Evolutionary conservation across 1,140 invertebrate species (phyloP).

Genomic region (Aphaenogaster rudis): DNA sequence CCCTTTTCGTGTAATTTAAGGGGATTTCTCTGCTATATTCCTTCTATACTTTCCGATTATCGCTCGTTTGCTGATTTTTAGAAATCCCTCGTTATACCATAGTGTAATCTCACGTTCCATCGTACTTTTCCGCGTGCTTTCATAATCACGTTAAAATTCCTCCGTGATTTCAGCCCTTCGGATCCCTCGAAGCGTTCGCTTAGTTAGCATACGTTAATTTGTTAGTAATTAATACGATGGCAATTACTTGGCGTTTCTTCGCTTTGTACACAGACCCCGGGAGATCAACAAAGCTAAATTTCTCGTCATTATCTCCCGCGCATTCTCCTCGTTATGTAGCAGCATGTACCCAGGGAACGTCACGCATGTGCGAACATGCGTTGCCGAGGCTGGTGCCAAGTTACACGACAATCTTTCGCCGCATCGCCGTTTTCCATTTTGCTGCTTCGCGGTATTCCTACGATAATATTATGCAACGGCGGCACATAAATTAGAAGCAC

Average conservation of each 20-base stretch:
- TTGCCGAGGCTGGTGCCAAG: not conserved
- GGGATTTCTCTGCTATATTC: not conserved
- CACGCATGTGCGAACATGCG: conserved; percentile 34
- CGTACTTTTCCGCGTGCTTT: conserved; percentile 36
- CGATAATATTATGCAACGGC: conserved; percentile 64
- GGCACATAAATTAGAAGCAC: not conserved
- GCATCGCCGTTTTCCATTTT: conserved; percentile 47
- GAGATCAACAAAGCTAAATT: conserved; percentile 60
- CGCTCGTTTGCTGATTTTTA: conserved; percentile 21
- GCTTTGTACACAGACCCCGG: conserved; percentile 36
- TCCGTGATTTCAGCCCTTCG: conserved; percentile 9
- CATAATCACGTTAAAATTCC: conserved; percentile 48
- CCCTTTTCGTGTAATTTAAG: not conserved
- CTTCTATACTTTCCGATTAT: conserved; percentile 7
- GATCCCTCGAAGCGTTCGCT: conserved; percentile 16
- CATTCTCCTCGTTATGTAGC: conserved; percentile 60
- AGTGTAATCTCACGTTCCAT: conserved; percentile 59
- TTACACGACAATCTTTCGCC: conserved; percentile 49
- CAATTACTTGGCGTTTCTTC: conserved; percentile 58
- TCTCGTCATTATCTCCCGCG: conserved; percentile 71
- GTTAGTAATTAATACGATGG: conserved; percentile 64
- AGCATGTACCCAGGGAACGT: not conserved
- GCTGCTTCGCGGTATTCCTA: conserved; percentile 45
- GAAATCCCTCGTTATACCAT: conserved; percentile 8
- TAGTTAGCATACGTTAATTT: conserved; percentile 61